Evolutionary conservation across 2,797 vertebrate species (phyloP).

Genomic region (Enteromius anoplus): DNA sequence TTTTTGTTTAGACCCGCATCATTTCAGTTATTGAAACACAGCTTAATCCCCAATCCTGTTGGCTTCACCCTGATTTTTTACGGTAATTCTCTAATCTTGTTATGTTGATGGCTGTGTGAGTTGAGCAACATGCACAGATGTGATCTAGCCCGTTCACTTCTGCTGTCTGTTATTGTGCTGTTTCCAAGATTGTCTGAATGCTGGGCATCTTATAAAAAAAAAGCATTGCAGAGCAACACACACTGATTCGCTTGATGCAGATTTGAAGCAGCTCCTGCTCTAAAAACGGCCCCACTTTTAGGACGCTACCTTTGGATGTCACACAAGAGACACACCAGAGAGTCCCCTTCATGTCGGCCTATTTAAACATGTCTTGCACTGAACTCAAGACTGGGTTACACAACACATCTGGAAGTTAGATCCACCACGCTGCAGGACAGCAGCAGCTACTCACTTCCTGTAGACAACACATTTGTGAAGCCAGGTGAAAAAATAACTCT

Average conservation of each 20-base stretch:
- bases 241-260: neutral
- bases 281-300: constrained; percentile 27
- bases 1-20: constrained; percentile 6
- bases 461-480: constrained; percentile 35
- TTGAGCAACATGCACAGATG: constrained; percentile 24
- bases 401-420: constrained; percentile 16
- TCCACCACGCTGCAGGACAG: constrained; percentile 2
- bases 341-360: constrained; percentile 28
- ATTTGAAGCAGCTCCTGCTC: constrained; percentile 15
- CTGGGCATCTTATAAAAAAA: neutral
- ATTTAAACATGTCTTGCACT: constrained; percentile 18
- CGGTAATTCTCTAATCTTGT: constrained; percentile 39
- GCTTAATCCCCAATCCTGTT: neutral
- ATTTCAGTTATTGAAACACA: neutral
- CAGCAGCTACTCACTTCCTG: constrained; percentile 15
- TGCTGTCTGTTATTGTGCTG: constrained; percentile 34
- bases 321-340: constrained; percentile 12
- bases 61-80: constrained; percentile 3
- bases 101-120: constrained; percentile 15
- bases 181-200: constrained; percentile 17
- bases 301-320: constrained; percentile 15
- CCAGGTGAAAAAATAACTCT: neutral
- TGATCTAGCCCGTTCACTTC: constrained; percentile 9
- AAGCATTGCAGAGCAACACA: neutral
- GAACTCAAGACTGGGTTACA: constrained; percentile 10